A percentile compares a stretch with the other conserved stretches of the same genome.
Evolutionary conservation across 2,113 vertebrate genomes (phyloP).

Genomic region (Carassius carassius): DNA sequence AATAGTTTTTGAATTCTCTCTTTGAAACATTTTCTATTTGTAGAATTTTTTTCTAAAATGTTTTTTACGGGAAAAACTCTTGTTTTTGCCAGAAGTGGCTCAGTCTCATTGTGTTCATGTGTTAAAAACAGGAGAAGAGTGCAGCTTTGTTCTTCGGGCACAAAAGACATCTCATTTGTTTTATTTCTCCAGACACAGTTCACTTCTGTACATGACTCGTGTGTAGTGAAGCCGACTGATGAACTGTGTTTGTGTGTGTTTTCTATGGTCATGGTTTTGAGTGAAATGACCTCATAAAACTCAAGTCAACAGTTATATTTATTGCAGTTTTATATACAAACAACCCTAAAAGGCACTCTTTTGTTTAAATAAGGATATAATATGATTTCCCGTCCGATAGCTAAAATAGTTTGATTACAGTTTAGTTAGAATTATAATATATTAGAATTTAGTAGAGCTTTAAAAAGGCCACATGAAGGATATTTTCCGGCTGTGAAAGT

Average conservation of each 20-base stretch:
- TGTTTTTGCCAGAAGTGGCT: too few species aligned
- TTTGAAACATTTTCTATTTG: background rate
- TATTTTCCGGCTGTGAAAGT: constrained; percentile 5
- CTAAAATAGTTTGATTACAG: constrained; percentile 64
- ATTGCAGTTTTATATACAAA: constrained; percentile 83
- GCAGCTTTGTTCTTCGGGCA: too few species aligned
- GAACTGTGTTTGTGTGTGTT: background rate
- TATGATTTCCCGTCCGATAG: constrained; percentile 65
- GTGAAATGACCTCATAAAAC: constrained; percentile 36
- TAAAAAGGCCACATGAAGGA: constrained; percentile 51
- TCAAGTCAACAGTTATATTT: constrained; percentile 78
- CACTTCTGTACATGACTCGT: too few species aligned
- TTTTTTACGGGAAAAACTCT: too few species aligned
- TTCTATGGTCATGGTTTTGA: background rate
- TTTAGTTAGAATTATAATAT: constrained; percentile 75
- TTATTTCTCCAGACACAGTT: background rate
- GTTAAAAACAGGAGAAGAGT: too few species aligned
- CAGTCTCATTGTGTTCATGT: too few species aligned
- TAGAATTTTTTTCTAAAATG: too few species aligned
- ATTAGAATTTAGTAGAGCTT: constrained; percentile 68
- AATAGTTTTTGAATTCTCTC: background rate
- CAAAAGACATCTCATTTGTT: background rate
- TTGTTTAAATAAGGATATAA: constrained; percentile 82
- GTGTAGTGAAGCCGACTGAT: too few species aligned
- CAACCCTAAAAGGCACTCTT: constrained; percentile 81